Evolutionary conservation across 1,140 invertebrate species (phyloP), one percentile per base, ranked within the genome.

Genomic region (Matsumurasca onukii): DNA sequence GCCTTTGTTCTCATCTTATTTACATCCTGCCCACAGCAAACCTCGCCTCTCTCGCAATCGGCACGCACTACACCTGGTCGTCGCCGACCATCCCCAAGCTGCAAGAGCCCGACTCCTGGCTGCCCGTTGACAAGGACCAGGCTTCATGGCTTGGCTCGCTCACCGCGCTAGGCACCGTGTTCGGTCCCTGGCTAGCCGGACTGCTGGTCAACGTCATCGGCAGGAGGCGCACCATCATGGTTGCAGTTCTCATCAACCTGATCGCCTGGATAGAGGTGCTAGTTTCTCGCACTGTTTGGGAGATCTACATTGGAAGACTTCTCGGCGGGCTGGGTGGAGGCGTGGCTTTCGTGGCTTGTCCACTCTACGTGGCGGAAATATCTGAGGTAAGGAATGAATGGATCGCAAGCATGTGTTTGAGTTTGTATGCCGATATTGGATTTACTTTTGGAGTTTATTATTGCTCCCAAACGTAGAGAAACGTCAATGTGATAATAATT

Each of bases 311-410:
- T 1, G 72, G 73, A n/a, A 34, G 73, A n/a, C 61, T 75, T 17
- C 57, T 77, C 20, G 55, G 69, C 75, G 93, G 93, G n/a, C 75
- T 93, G 13, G 86, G 84, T 2, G 82, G 90, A 1, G 90, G 92
- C 1, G 84, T 90, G 72, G 81, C 89, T 0, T 93, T 91, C 77
- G 89, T 91, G 0, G 85, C 87, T n/a, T 82, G 88, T 1, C 92
- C 92, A 0, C 90, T 95, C 85, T 96, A 95, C 77, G 86, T 92
- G 68, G 91, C 92, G 27, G 93, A 95, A 82, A 93, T 94, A 45
- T 88, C 92, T 1, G 91, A 92, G 73, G 87, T 87, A 76, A 81
- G 75, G n/a, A n/a, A n/a, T n/a, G n/a, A n/a, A n/a, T n/a, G n/a
- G n/a, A n/a, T n/a, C n/a, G n/a, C n/a, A n/a, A n/a, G n/a, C n/a